Evolutionary conservation across 2,113 vertebrate genomes (phyloP).

Genomic region (Clarias gariepinus): DNA sequence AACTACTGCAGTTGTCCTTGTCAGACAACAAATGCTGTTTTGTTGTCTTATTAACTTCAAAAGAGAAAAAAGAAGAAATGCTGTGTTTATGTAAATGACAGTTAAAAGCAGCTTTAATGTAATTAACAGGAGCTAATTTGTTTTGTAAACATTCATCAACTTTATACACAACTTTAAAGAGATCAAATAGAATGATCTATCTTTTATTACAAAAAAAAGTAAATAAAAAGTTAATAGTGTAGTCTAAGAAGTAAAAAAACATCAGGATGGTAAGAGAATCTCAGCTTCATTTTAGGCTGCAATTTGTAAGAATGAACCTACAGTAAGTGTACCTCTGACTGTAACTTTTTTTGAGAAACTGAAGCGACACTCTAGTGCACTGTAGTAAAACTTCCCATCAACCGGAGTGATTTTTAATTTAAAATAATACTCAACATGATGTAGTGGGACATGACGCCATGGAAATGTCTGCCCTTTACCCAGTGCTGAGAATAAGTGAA

Average conservation of each 20-base stretch:
- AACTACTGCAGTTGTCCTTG: background rate
- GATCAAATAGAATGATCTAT: background rate
- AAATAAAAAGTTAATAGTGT: too few species aligned
- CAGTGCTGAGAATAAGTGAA: background rate
- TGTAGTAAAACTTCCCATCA: background rate
- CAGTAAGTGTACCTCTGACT: background rate
- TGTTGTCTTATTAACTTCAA: background rate
- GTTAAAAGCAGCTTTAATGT: background rate
- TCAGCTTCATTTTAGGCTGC: background rate
- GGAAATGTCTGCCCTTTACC: conserved; percentile 29
- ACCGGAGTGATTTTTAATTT: conserved; percentile 4
- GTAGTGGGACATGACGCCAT: conserved; percentile 10
- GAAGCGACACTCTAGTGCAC: background rate
- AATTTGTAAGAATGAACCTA: background rate
- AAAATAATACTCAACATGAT: background rate
- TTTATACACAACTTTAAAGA: background rate
- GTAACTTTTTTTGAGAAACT: background rate
- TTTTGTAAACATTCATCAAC: background rate
- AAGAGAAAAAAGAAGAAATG: background rate
- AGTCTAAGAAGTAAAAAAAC: background rate
- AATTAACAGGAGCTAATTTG: background rate
- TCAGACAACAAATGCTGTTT: background rate
- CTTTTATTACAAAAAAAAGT: background rate
- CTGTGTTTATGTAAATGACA: background rate
- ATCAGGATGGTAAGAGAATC: background rate